Percentiles rank a stretch among this genome's conserved stretches.
Conservation (phyloP, 2,797 vertebrate genomes). For the Phrynocephalus vlangalii region DNA sequence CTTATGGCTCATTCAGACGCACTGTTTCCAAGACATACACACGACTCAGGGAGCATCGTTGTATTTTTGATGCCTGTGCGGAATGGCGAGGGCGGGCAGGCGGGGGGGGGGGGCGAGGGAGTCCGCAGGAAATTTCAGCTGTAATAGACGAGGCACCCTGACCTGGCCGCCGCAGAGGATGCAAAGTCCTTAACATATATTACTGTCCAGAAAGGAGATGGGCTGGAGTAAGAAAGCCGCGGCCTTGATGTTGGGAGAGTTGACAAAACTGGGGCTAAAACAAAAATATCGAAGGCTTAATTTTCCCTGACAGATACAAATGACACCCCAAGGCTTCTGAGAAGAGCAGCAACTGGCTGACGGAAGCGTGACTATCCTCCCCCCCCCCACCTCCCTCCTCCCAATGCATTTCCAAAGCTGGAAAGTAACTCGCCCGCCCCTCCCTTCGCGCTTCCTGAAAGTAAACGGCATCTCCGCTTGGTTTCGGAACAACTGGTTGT, state of each 20-base stretch:
- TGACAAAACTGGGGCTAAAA: conserved; percentile 54
- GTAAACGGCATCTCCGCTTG: neutral
- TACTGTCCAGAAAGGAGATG: neutral
- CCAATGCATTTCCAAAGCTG: conserved; percentile 48
- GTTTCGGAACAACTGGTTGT: neutral
- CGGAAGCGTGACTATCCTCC: conserved; percentile 38
- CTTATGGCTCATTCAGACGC: neutral
- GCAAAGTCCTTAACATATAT: neutral
- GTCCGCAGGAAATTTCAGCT: too few relatives aligned
- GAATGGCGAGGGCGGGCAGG: neutral
- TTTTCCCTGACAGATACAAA: conserved; percentile 73
- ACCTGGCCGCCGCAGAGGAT: neutral
- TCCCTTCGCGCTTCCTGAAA: conserved; percentile 18
- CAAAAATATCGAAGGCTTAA: conserved; percentile 62
- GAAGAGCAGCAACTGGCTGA: conserved; percentile 60
- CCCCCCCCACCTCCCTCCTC: too few relatives aligned
- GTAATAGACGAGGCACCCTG: neutral
- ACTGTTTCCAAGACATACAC: too few relatives aligned
- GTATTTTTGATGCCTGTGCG: neutral
- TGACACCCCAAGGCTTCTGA: conserved; percentile 70
- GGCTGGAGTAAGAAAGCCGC: neutral
- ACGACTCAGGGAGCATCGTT: neutral
- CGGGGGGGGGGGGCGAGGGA: neutral
- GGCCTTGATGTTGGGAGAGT: neutral
- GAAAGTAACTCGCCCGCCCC: neutral